A percentile compares a stretch with the other conserved stretches of the same genome.
Conservation (phyloP, 2,113 vertebrate species). For the Clinocottus analis region DNA sequence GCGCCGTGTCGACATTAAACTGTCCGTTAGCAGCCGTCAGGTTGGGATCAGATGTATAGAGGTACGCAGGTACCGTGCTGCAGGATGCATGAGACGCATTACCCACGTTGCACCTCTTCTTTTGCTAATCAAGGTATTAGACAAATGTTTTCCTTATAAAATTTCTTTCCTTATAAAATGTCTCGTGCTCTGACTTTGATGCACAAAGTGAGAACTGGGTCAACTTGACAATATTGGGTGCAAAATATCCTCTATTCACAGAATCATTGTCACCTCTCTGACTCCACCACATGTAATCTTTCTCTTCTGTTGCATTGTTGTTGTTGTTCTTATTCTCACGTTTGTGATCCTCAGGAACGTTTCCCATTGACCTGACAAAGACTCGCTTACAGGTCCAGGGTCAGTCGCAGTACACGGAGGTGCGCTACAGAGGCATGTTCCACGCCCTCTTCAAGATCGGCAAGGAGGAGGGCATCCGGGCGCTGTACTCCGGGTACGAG, state of each 20-base stretch:
- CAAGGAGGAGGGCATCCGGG: constrained; percentile 91
- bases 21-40: no score
- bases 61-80: no score
- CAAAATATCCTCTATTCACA: neutral
- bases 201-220: neutral
- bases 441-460: constrained; percentile 93
- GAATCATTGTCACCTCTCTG: neutral
- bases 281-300: neutral
- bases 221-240: neutral
- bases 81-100: no score
- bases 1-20: no score
- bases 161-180: neutral
- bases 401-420: constrained; percentile 92
- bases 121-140: no score
- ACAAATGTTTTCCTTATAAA: no score
- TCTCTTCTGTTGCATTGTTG: neutral
- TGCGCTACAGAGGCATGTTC: constrained; percentile 95
- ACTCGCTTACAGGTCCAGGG: constrained; percentile 96
- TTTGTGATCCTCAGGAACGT: constrained; percentile 85
- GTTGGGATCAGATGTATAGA: no score
- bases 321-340: neutral
- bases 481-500: constrained; percentile 92
- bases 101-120: no score
- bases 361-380: constrained; percentile 95
- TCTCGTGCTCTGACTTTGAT: neutral